Percentiles rank a stretch among this genome's conserved stretches.
Evolutionary conservation across 2,113 vertebrate genomes (phyloP).

Genomic region (Garra rufa): DNA sequence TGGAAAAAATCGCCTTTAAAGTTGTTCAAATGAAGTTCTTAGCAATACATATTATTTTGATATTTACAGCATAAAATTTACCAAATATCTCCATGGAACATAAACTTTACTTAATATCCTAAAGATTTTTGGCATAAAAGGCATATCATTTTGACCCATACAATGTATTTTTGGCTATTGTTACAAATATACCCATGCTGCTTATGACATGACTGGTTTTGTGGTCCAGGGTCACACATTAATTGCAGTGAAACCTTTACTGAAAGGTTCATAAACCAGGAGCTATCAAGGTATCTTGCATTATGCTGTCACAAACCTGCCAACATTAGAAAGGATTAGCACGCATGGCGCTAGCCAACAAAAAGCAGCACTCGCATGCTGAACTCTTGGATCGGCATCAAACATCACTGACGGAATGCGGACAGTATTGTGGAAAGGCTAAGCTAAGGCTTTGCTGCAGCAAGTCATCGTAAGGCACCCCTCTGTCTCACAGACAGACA

Average conservation of each 20-base stretch:
- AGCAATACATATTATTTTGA: too few relatives aligned
- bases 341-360: slow-evolving; percentile 36
- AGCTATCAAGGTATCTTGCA: slow-evolving; percentile 26
- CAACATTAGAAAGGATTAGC: slow-evolving; percentile 51
- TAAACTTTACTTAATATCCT: too few relatives aligned
- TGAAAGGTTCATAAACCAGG: slow-evolving; percentile 3
- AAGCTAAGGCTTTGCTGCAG: slow-evolving; percentile 35
- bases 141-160: too few relatives aligned
- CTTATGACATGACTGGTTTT: too few relatives aligned
- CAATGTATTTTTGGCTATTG: too few relatives aligned
- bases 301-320: slow-evolving; percentile 37
- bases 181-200: too few relatives aligned
- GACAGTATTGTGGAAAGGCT: slow-evolving; percentile 23
- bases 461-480: not conserved
- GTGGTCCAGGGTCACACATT: too few relatives aligned
- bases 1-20: too few relatives aligned
- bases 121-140: too few relatives aligned
- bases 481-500: not conserved
- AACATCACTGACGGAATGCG: slow-evolving; percentile 1
- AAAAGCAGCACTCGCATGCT: slow-evolving; percentile 35
- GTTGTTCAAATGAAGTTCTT: too few relatives aligned
- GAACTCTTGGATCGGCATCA: slow-evolving; percentile 48
- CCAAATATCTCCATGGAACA: too few relatives aligned
- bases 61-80: too few relatives aligned
- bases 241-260: not conserved